Base-by-base conservation (phyloP, 92 coral and sea anemone genomes). In the Porites cylindrica region DNA sequence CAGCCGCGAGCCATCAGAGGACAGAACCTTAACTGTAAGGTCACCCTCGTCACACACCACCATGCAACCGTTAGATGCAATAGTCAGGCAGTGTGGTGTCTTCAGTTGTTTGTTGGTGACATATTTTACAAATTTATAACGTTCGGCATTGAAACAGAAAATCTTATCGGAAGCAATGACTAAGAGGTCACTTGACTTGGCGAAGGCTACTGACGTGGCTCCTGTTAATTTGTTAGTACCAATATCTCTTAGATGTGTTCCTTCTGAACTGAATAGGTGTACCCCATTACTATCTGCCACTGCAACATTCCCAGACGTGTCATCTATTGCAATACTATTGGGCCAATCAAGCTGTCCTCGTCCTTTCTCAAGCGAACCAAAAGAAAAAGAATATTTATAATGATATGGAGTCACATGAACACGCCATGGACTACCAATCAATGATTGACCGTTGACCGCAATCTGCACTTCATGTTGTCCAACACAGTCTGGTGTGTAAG, bases 381-480 rank as follows among this genome's bases (percentile, higher is more conserved):
- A 70, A 12, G 14, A 2, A 12, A 43, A 51, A 2, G 8, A 4
- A 58, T 20, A 6, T 58, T 75, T 8, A 62, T 75, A 75, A 19
- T n/a, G 72, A 75, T 75, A 21, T 51, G 80, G 85, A 18, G 76
- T 72, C 52, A 90, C 83, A 47, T 85, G 85, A 51, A 90, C 65
- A 29, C 24, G 79, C 53, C 86, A 90, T 9, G 93, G 93, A 52
- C 90, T 85, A 23, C 80, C 81, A 43, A 64, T 85, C 21, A 91
- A 51, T 6, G 88, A 70, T 13, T 87, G 89, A n/a, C 79, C 89
- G 38, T 91, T 91, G 6, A 91, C 71, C 4, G 29, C 13, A 12
- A 87, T 83, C 17, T 63, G 32, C 23, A 91, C 82, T 51, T 70
- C 81, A 79, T 91, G 94, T 52, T 78, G 66, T 66, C 94, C 94